Evolutionary conservation across 2,888 invertebrate genomes (phyloP), one percentile per base, ranked within the genome.

Genomic region (Nephrotoma flavescens): DNA sequence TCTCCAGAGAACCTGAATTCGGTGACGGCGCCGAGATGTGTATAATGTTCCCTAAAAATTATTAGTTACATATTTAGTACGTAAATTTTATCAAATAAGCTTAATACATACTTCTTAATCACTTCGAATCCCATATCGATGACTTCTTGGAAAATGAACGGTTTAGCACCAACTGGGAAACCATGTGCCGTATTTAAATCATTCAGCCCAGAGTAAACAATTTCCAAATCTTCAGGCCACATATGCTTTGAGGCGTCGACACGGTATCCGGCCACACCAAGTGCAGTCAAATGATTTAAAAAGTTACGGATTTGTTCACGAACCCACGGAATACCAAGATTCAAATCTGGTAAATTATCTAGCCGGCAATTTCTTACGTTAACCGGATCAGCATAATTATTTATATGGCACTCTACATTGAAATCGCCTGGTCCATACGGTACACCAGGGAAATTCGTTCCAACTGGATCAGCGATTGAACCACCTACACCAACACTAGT

Each of bases 211-310:
- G 83, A 12, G 5, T 83, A 86, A 31, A 86, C 44, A 9, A 91
- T 89, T 86, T 92, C 89, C 31, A 98, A 92, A 90, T 97, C 96
- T 0, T 90, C 90, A 0, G 97, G 96, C 93, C 94, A 95, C 95
- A 96, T 96, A 90, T 96, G 96, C 89, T 96, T 96, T 0, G 95
- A 95, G 4, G 96, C 96, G 90, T 96, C 96, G 86, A 96, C 93
- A 89, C 96, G 94, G 92, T 97, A 97, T 41, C 97, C 97, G 90
- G 97, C 97, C 0, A 97, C 96, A 42, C 97, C 97, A 87, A 94
- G 90, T 83, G 93, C 93, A 83, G 91, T 89, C 45, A 91, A 88
- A 87, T 90, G 89, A 88, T 91, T 89, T 83, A 91, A 88, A 44
- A 90, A 90, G 2, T 89, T 89, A 0, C 90, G 88, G 4, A 96